Base-by-base conservation (phyloP, 2,113 vertebrate genomes). In the Osmerus eperlanus region DNA sequence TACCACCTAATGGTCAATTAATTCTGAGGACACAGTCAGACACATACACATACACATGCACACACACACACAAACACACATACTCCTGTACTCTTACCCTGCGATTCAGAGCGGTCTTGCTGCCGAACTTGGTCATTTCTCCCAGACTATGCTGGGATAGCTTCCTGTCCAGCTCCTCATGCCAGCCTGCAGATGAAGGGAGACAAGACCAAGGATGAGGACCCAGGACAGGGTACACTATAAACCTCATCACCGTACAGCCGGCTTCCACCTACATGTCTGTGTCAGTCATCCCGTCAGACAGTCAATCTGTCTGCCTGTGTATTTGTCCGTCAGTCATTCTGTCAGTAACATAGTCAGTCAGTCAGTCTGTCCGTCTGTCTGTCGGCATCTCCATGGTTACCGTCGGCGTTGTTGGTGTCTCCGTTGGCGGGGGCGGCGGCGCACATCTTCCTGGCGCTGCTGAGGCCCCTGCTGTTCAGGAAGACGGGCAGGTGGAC, bases 401-500 rank as follows among this genome's bases (percentile, higher is more conserved):
- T 29, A 80, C 72, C 84, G 3, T 98, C 96, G 0, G 89, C 21
- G 51, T 85, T 92, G 2, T 89, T 77, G 55, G 94, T 67, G 52
- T 97, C 96, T 0, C 95, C 96, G 14, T 97, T 97, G 3, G 93
- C 88, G 0, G 95, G 88, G 0, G 93, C 83, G 2, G 91, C 82
- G 0, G 88, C 89, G 16, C 93, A 94, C 81, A 94, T 88, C 76
- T 93, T 95, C 69, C 89, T 93, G 58, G 96, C 96, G 47, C 86
- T 92, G 86, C 94, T 95, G 1, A 98, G 92, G 0, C 96, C 96
- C 0, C 96, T 85, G 86, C 96, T 98, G 71, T 99, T 98, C 28
- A 99, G 95, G 81, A 98, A 99, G 41, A 99, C 96, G 0, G 97
- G 97, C 83, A 98, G 88, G 71, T 99, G 97, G 15, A 99, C 97